Percentiles rank a stretch among this genome's conserved stretches.
Conservation (phyloP, 2,797 vertebrate species). For the Podargus strigoides region DNA sequence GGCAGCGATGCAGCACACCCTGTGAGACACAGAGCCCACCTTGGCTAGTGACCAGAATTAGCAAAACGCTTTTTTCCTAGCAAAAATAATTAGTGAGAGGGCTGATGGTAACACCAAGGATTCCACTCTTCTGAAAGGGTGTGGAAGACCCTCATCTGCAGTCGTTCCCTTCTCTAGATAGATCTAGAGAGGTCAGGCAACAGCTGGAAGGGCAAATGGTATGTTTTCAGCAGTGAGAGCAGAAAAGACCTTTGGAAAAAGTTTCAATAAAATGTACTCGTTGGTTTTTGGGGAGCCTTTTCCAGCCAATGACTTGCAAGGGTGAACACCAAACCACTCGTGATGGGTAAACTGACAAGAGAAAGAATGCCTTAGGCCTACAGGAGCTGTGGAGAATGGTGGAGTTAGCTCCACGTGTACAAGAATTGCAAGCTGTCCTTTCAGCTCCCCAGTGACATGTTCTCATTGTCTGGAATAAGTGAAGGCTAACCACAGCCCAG, state of each 20-base stretch:
- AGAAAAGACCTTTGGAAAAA: neutral
- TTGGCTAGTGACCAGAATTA: neutral
- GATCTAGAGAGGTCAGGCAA: neutral
- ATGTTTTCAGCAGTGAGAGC: neutral
- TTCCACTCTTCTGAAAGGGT: neutral
- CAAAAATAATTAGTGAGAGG: neutral
- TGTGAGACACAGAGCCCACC: neutral
- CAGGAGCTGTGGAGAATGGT: neutral
- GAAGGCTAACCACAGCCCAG: neutral
- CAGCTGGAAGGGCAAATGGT: neutral
- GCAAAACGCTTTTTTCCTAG: neutral
- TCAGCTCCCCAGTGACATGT: neutral
- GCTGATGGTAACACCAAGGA: neutral
- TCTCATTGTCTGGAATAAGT: neutral
- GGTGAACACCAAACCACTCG: neutral
- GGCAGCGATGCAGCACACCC: neutral
- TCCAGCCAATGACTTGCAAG: neutral
- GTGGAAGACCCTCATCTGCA: neutral
- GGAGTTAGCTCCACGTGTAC: accelerated
- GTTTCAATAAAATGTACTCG: neutral
- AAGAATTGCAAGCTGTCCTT: neutral
- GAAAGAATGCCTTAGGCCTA: neutral
- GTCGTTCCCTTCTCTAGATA: neutral
- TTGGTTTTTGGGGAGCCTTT: neutral
- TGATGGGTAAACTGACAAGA: neutral